Base-by-base conservation (phyloP, 2,797 vertebrate species). In the Hemibagrus guttatus region DNA sequence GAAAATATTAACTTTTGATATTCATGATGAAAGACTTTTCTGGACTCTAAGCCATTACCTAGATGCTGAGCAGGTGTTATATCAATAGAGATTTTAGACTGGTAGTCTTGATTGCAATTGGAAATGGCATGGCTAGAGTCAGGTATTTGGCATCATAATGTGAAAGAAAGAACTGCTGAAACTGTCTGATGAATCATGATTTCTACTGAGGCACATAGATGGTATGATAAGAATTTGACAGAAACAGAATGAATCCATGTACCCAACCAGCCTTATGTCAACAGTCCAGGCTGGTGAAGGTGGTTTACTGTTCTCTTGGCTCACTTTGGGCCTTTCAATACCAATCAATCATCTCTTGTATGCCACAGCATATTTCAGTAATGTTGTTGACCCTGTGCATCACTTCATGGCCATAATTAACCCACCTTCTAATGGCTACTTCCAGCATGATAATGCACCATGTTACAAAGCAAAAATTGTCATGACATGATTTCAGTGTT, bases 11-110 rank as follows among this genome's bases (percentile, higher is more conserved):
- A n/a, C 23, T 39, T 69, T 39, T 39, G 16, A 21, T 39, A 72
- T 26, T 71, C 35, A 71, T 72, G 8, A 21, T 46, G 23, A 26
- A 26, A 42, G 6, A 72, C 39, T 26, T 72, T 23, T 42, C 9
- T 72, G 2, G 1, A 46, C 39, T 71, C 21, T 16, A 72, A 31
- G 39, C 21, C 4, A 75, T 17, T 91, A 95, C 94, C 94, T 91
- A 94, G 93, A 74, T 92, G 92, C 31, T 94, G 93, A 89, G 93
- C 93, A 87, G 93, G 94, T 95, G 91, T 94, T 89, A 21, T 94
- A 66, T 71, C 39, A 17, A 17, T 82, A 84, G 3, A 84, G 42
- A 49, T 49, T 76, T 80, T 87, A 26, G 74, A 84, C 39, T 81
- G 93, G 91, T 89, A 93, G 84, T 91, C 88, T 58, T 31, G 90